Base-by-base conservation (phyloP, 1,140 invertebrate genomes). In the Megalonaias nervosa region DNA sequence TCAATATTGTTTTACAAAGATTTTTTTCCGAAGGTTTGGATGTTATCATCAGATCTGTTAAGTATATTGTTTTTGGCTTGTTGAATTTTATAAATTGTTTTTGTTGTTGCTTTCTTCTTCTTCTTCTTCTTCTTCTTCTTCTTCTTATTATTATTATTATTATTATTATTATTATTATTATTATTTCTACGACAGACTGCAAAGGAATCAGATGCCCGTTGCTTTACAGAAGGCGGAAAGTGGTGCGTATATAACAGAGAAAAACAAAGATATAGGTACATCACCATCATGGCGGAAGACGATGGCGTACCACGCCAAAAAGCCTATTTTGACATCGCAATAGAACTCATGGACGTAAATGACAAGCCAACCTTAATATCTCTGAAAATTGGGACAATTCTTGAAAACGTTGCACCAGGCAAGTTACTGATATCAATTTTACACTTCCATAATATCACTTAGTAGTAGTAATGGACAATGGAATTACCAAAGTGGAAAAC, bases 351-450 rank as follows among this genome's bases (percentile, higher is more conserved):
- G 26, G 81, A 84, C 48, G 75, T 80, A 19, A 81, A 84, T 73
- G 83, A 84, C 23, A 81, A 70, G 26, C 77, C 80, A n/a, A 75
- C 75, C 16, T 71, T 21, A 16, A 71, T 84, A 58, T 62, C 9
- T 2, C 21, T 82, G 1, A 23, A 56, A 16, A 74, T 75, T 48
- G 61, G 60, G n/a, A 57, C 17, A 16, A 66, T 84, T 21, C 78
- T 76, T 58, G 82, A 84, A 74, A 75, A 80, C 19, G 67, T 84
- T 48, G 4, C 48, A 67, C 65, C 81, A 56, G 82, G 82, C 82
- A 60, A 60, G 62, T 23, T 56, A 67, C 15, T 17, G 17, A 17
- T 11, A 6, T 26, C 60, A n/a, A 11, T 62, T 11, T 62, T 62
- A 62, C 19, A 19, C 23, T 19, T 73, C 26, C 60, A 15, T 65